These are phyloP conservation scores for Eulemur rubriventer DNA, from an alignment of 2,797 vertebrate genomes.

Conservation along the genomic window DNA sequence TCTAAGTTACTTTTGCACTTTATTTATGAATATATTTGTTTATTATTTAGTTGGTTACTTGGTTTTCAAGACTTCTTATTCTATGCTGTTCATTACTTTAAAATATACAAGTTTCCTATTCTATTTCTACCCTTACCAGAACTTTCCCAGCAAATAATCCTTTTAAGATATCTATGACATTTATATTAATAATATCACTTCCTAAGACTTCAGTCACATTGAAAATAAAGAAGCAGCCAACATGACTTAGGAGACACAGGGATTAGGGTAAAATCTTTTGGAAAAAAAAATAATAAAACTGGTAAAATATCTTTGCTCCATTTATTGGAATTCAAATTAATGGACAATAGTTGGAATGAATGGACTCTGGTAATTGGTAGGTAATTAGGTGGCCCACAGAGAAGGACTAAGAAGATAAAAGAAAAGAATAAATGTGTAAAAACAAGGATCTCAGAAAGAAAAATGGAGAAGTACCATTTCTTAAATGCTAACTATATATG, in stretches of 20 bases:
- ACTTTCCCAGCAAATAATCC: neutral
- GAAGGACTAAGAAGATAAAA: neutral
- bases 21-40: neutral
- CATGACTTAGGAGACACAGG: neutral
- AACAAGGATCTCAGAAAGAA: neutral
- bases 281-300: neutral
- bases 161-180: neutral
- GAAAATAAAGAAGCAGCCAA: neutral
- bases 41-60: neutral
- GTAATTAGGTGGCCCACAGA: neutral
- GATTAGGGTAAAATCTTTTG: neutral
- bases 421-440: neutral
- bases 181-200: neutral
- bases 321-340: neutral
- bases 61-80: neutral
- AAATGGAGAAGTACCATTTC: neutral
- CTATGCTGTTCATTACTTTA: neutral
- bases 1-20: neutral
- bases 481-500: neutral
- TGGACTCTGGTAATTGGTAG: neutral
- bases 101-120: neutral
- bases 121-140: neutral
- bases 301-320: neutral
- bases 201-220: neutral
- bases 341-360: neutral